Evolutionary conservation across 2,888 invertebrate species (phyloP).

Genomic region (Sepioteuthis lessoniana): DNA sequence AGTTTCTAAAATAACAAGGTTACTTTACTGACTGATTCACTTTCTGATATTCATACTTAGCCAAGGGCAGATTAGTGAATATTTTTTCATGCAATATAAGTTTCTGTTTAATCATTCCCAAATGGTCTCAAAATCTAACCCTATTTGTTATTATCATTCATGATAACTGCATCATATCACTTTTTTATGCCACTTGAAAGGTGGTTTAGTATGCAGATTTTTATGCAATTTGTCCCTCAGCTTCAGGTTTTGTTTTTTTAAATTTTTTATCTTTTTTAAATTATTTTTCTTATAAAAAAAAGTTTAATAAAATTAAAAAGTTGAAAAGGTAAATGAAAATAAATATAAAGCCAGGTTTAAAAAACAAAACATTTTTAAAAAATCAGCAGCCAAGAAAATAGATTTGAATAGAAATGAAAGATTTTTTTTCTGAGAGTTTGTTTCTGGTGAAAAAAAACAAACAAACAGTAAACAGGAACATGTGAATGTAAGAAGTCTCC

Average conservation of each 20-base stretch:
- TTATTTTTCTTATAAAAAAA: background rate
- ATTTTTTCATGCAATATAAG: too few relatives aligned
- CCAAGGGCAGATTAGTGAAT: too few relatives aligned
- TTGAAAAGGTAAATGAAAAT: background rate
- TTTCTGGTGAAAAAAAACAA: too few relatives aligned
- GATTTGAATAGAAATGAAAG: too few relatives aligned
- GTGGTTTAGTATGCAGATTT: background rate
- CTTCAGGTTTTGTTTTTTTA: too few relatives aligned
- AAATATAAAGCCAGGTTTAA: background rate
- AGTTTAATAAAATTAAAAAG: background rate
- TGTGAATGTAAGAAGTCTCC: background rate
- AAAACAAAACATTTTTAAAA: background rate
- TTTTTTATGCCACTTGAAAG: background rate
- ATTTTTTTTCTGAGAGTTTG: too few relatives aligned
- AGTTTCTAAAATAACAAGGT: too few relatives aligned
- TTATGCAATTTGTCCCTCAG: background rate
- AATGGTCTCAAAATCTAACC: background rate
- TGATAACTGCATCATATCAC: background rate
- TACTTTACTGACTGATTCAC: too few relatives aligned
- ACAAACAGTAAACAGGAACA: background rate
- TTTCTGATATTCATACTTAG: too few relatives aligned
- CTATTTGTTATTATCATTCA: background rate
- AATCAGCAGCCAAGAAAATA: too few relatives aligned
- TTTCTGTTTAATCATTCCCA: background rate
- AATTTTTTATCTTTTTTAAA: too few relatives aligned